Evolutionary conservation across 2,113 vertebrate genomes (phyloP).

Genomic region (Anhinga anhinga): DNA sequence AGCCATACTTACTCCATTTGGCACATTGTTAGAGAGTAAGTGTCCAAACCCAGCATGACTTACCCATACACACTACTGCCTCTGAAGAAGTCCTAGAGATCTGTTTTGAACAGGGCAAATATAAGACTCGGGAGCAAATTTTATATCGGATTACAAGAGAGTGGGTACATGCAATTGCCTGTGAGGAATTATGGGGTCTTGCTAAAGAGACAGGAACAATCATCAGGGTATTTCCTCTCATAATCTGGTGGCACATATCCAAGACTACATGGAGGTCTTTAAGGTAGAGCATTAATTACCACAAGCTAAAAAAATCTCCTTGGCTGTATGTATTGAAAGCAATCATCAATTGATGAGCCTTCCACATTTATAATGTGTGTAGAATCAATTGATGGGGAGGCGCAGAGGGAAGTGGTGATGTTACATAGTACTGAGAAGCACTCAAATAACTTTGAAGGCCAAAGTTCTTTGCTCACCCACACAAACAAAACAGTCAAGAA

Average conservation of each 20-base stretch:
- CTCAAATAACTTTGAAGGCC: background rate
- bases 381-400: background rate
- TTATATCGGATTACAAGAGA: background rate
- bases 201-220: background rate
- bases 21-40: background rate
- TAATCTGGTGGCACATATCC: background rate
- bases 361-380: background rate
- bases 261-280: background rate
- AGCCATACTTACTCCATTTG: background rate
- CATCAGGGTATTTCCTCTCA: background rate
- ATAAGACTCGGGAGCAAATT: background rate
- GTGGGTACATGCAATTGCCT: background rate
- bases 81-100: background rate
- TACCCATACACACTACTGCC: background rate
- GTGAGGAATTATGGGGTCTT: background rate
- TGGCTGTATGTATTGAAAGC: background rate
- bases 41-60: background rate
- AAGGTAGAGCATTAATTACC: background rate
- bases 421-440: background rate
- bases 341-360: background rate
- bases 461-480: background rate
- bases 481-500: background rate
- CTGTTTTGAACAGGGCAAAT: background rate
- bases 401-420: background rate
- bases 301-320: background rate